phyloP scores from a whole-genome alignment of 1,140 invertebrate species.

The Elysia chlorotica region DNA sequence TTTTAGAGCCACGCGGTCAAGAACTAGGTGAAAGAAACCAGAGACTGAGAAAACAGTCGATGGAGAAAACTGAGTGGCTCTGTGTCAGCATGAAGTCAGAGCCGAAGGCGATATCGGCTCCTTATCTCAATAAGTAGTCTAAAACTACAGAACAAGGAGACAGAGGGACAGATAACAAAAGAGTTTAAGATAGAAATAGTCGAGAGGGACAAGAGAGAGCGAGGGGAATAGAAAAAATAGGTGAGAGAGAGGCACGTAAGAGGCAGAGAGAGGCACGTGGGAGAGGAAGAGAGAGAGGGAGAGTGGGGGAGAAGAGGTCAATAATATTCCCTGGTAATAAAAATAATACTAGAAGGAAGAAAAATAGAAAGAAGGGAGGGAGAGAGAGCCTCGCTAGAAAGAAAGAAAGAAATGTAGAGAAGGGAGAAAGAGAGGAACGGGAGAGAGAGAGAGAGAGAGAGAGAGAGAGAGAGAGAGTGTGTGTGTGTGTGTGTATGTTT shows the following conservation, averaged over 20 bases:
- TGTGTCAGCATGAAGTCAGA: no score
- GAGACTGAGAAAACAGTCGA: no score
- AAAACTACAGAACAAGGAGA: constrained; percentile 23
- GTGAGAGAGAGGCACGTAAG: not conserved
- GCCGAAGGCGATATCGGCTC: no score
- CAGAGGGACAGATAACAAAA: not conserved
- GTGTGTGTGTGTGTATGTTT: not conserved
- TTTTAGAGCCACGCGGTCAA: no score
- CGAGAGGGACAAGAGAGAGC: not conserved
- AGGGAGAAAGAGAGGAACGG: not conserved
- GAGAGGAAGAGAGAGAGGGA: no score
- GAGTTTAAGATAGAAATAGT: not conserved
- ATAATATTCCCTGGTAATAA: not conserved
- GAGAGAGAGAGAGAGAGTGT: constrained; percentile 11
- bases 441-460: constrained; percentile 37
- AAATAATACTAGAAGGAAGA: not conserved
- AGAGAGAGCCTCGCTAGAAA: not conserved
- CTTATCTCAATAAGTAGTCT: no score
- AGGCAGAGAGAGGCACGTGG: not conserved
- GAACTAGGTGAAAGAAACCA: no score
- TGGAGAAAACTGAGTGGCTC: no score
- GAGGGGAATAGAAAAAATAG: not conserved
- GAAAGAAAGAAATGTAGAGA: not conserved
- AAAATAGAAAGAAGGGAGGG: not conserved
- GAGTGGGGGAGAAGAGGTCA: not conserved